Base-by-base conservation (phyloP, 2,888 invertebrate genomes). In the Cabera pusaria region DNA sequence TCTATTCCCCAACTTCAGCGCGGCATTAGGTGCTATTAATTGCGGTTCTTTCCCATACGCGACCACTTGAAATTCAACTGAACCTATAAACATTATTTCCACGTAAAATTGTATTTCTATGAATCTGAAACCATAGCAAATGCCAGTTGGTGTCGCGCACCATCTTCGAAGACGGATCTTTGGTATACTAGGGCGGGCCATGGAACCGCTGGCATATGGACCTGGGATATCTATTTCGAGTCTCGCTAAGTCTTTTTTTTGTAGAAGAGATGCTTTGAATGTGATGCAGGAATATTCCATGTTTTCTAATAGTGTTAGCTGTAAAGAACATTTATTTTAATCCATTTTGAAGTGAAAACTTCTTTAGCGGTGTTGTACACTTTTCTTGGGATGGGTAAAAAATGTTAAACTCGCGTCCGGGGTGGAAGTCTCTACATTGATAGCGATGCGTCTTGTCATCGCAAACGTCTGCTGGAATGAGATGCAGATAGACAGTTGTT, bases 261-360 rank as follows among this genome's bases (percentile, higher is more conserved):
- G 1, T 0, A 18, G 2, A 0, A 56, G 41, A 2, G 36, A 21
- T 0, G 59, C 62, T 6, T 35, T 44, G 36, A 76, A 63, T 0
- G 59, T 35, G 0, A 75, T 39, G 48, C 75, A 77, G 0, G 68
- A 64, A 39, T 74, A 77, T 11, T 74, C 75, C 2, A 63, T 39
- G 9, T 53, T 34, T 0, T 58, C 36, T 27, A 53, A 41, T 3
- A 75, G 47, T 6, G 74, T 60, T 24, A 75, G 29, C 75, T 75
- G 62, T 4, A 61, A n/a, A n/a, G n/a, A n/a, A n/a, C n/a, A n/a
- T n/a, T n/a, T n/a, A n/a, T n/a, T n/a, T n/a, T n/a, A n/a, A n/a
- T n/a, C n/a, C n/a, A n/a, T n/a, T n/a, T n/a, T n/a, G n/a, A n/a
- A n/a, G n/a, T n/a, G n/a, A n/a, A n/a, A n/a, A n/a, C n/a, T n/a